phyloP scores from a whole-genome alignment of 2,113 vertebrate genomes.

The Sander lucioperca region DNA sequence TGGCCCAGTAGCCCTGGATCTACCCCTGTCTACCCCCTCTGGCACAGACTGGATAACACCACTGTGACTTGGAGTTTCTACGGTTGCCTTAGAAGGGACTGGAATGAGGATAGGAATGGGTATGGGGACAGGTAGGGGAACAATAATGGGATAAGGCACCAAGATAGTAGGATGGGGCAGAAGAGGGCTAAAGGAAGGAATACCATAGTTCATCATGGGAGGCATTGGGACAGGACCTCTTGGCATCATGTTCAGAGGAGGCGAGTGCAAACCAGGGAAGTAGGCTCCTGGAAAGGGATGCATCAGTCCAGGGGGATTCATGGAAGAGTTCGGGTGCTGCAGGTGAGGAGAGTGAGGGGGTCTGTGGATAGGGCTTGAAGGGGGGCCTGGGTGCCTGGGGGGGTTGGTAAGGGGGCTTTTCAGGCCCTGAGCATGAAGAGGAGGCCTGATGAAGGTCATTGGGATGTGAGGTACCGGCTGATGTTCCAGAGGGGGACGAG shows the following conservation, averaged over 20 bases:
- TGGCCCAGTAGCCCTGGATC: slow-evolving; percentile 84
- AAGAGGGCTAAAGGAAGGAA: slow-evolving; percentile 93
- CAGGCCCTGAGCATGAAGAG: slow-evolving; percentile 90
- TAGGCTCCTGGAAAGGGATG: slow-evolving; percentile 91
- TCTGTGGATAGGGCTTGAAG: slow-evolving; percentile 93
- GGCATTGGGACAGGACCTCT: slow-evolving; percentile 92
- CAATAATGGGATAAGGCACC: slow-evolving; percentile 96
- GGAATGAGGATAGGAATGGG: slow-evolving; percentile 96
- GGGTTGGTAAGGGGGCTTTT: slow-evolving; percentile 90
- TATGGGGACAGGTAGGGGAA: slow-evolving; percentile 94
- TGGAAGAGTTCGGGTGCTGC: slow-evolving; percentile 89
- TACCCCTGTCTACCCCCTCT: slow-evolving; percentile 82
- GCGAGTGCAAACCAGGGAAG: slow-evolving; percentile 91
- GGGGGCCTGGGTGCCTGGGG: slow-evolving; percentile 87
- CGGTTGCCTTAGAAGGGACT: slow-evolving; percentile 87
- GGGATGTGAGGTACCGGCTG: slow-evolving; percentile 82
- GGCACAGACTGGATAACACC: slow-evolving; percentile 92
- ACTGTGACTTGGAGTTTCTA: slow-evolving; percentile 88
- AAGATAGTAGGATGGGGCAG: slow-evolving; percentile 94
- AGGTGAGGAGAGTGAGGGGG: slow-evolving; percentile 93
- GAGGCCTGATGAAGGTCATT: slow-evolving; percentile 92
- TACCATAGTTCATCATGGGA: slow-evolving; percentile 92
- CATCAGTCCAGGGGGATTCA: slow-evolving; percentile 90
- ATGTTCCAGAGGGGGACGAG: slow-evolving; percentile 78
- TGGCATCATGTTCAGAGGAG: slow-evolving; percentile 93